Evolutionary conservation across 1,140 invertebrate genomes (phyloP), one percentile per base, ranked within the genome.

Genomic region (Drosophila biarmipes): DNA sequence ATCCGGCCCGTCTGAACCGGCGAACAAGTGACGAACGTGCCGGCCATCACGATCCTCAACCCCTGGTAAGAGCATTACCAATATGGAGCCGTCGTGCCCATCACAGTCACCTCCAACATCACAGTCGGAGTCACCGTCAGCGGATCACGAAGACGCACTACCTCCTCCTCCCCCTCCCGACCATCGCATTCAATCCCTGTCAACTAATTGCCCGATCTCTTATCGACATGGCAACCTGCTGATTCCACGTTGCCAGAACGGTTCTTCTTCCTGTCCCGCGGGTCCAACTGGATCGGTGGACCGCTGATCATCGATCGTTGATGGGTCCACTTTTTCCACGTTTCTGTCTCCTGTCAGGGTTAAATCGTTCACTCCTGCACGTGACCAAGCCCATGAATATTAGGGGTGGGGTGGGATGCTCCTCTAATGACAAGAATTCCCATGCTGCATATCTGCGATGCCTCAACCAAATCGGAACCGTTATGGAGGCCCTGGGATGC

Each of bases 61-160:
- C 17, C 29, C 12, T 15, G 19, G 19, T 58, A n/a, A n/a, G n/a
- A n/a, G n/a, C n/a, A 17, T 24, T 61, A 71, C 80, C 49, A 57
- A 84, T 82, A 82, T 67, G 79, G 71, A 64, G 64, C 75, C 79
- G 61, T 82, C 79, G 80, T 84, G 79, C 71, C 42, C 64, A 58
- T 82, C 78, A 61, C 61, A 46, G 62, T 73, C 62, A 73, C 52
- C 69, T 49, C 21, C 51, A 52, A 12, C 48, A 15, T 51, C 54
- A 38, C 37, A 37, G 51, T 46, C 42, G 11, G n/a, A 42, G 56
- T 56, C 64, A 53, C 38, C 38, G 51, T 63, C 63, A 48, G 46
- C 11, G 56, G 46, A 69, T 78, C 75, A 79, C 75, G 75, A 77
- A 53, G 56, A 77, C 63, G 72, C 63, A 77, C 27, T 64, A 37